Conservation (phyloP, 1,140 invertebrate species). For the Meloidogyne chitwoodi region DNA sequence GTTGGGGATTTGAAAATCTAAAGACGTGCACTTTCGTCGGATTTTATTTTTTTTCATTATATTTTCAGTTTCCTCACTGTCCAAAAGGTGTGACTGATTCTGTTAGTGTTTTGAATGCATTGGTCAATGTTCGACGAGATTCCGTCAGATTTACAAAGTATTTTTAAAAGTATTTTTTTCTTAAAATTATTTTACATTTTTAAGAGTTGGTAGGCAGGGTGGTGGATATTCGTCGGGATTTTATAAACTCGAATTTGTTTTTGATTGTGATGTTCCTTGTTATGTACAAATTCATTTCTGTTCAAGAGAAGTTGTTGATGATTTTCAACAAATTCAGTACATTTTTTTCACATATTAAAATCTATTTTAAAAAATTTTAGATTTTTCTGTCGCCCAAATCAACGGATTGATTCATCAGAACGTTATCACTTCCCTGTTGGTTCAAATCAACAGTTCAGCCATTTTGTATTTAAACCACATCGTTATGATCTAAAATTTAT, state of each 20-base stretch:
- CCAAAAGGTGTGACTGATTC: conserved; percentile 36
- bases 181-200: conserved; percentile 12
- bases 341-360: background rate
- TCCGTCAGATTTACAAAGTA: conserved; percentile 45
- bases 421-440: conserved; percentile 36
- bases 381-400: conserved; percentile 28
- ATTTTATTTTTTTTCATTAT: too few species aligned
- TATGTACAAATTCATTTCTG: conserved; percentile 49
- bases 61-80: conserved; percentile 49
- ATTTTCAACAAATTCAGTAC: conserved; percentile 32
- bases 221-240: conserved; percentile 19
- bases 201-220: conserved; percentile 21
- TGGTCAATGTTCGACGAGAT: conserved; percentile 45
- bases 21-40: background rate
- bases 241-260: conserved; percentile 46
- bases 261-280: conserved; percentile 44
- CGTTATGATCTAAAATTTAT: conserved; percentile 47
- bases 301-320: conserved; percentile 43
- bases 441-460: conserved; percentile 39
- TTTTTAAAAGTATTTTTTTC: background rate
- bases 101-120: conserved; percentile 38
- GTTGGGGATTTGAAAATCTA: background rate
- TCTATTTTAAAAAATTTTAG: conserved; percentile 4
- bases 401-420: conserved; percentile 23
- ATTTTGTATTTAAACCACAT: conserved; percentile 43